Evolutionary conservation across 2,797 vertebrate genomes (phyloP).

Genomic region (Premnoplex brunnescens): DNA sequence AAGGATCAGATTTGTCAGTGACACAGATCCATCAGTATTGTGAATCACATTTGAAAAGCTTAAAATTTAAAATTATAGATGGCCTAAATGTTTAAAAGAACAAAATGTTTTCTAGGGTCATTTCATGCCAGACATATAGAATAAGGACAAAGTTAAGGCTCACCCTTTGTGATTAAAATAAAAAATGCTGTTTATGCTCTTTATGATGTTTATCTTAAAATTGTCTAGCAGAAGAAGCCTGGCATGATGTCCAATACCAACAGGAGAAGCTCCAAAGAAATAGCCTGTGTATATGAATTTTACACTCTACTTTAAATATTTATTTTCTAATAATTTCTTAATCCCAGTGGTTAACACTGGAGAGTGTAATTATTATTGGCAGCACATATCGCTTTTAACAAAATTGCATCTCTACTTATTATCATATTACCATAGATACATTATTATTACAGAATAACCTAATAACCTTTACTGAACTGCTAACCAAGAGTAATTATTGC

Average conservation of each 20-base stretch:
- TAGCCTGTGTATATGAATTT: neutral
- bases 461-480: slow-evolving; percentile 13
- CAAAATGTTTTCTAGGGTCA: neutral
- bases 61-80: neutral
- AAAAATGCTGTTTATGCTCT: neutral
- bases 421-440: neutral
- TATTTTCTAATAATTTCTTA: neutral
- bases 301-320: neutral
- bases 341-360: neutral
- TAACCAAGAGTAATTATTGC: neutral
- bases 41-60: neutral
- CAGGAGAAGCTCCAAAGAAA: neutral
- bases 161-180: neutral
- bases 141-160: neutral
- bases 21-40: neutral
- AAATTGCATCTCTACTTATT: slow-evolving; percentile 5
- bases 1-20: neutral
- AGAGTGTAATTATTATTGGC: neutral
- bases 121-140: neutral
- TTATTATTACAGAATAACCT: slow-evolving; percentile 8
- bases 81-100: neutral
- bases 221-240: neutral
- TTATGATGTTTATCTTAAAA: neutral
- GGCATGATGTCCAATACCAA: neutral
- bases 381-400: neutral